A percentile compares a stretch with the other conserved stretches of the same genome.
These are phyloP conservation scores for Protaetia brevitarsis DNA, from an alignment of 1,140 invertebrate species.

Conservation along the genomic window DNA sequence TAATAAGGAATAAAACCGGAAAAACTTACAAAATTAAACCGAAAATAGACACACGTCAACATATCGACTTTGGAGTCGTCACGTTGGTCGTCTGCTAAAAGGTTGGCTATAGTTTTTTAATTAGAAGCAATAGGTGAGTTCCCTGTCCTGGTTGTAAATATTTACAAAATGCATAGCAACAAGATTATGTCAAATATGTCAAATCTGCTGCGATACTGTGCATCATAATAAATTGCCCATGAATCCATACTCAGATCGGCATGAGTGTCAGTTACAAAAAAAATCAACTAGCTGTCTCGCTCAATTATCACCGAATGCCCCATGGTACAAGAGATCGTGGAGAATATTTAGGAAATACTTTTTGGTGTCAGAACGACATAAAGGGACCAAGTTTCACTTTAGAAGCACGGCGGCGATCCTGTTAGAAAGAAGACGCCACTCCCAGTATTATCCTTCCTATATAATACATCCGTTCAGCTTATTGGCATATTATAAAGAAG, in stretches of 20 bases:
- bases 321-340: not conserved
- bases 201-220: too few relatives aligned
- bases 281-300: slow-evolving; percentile 18
- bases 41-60: too few relatives aligned
- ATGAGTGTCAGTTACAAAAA: slow-evolving; percentile 10
- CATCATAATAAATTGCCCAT: too few relatives aligned
- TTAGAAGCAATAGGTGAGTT: too few relatives aligned
- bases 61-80: too few relatives aligned
- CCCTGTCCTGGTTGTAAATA: too few relatives aligned
- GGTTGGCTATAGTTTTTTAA: too few relatives aligned
- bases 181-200: too few relatives aligned
- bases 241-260: not conserved
- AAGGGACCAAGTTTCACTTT: slow-evolving; percentile 24
- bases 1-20: too few relatives aligned
- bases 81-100: too few relatives aligned
- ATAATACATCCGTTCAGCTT: slow-evolving; percentile 30
- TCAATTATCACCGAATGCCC: slow-evolving; percentile 13
- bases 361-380: not conserved
- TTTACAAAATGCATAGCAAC: too few relatives aligned
- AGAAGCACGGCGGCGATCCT: slow-evolving; percentile 24
- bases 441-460: not conserved
- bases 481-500: slow-evolving; percentile 18
- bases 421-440: slow-evolving; percentile 26
- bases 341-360: slow-evolving; percentile 13
- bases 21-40: too few relatives aligned